phyloP scores from a whole-genome alignment of 2,797 vertebrate genomes.

The Streptopelia turtur region DNA sequence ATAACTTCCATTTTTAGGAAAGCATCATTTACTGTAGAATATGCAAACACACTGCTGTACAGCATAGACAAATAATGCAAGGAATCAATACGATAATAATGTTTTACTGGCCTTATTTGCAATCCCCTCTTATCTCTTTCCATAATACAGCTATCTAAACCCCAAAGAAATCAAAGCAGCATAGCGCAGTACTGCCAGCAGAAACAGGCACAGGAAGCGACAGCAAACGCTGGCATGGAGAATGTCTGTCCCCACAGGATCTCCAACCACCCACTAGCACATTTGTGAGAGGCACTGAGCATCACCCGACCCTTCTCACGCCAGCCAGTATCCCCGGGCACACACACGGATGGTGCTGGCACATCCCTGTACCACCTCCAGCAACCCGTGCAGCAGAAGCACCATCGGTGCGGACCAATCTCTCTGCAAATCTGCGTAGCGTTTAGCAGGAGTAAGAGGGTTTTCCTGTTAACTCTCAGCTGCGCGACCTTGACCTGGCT shows the following conservation, averaged over 20 bases:
- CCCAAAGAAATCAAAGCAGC: not conserved
- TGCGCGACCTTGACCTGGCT: not conserved
- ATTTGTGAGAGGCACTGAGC: not conserved
- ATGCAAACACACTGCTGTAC: not conserved
- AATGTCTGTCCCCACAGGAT: fast-evolving
- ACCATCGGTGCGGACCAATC: fast-evolving
- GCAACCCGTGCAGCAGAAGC: not conserved
- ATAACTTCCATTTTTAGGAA: not conserved
- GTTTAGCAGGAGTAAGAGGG: not conserved
- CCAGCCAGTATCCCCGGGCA: not conserved
- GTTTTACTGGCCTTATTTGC: not conserved
- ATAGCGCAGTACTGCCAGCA: not conserved
- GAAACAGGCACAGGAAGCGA: not conserved
- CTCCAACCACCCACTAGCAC: not conserved
- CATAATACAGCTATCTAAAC: not conserved
- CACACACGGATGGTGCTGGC: not conserved
- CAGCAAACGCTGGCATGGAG: fast-evolving
- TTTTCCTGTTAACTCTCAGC: not conserved
- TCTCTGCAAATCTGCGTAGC: not conserved
- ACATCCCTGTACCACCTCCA: not conserved
- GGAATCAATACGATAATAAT: not conserved
- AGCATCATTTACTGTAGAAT: not conserved
- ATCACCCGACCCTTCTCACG: not conserved
- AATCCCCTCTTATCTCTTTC: not conserved
- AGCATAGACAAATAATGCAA: not conserved